phyloP scores from a whole-genome alignment of 2,113 vertebrate genomes.

The Synodontis membranacea region DNA sequence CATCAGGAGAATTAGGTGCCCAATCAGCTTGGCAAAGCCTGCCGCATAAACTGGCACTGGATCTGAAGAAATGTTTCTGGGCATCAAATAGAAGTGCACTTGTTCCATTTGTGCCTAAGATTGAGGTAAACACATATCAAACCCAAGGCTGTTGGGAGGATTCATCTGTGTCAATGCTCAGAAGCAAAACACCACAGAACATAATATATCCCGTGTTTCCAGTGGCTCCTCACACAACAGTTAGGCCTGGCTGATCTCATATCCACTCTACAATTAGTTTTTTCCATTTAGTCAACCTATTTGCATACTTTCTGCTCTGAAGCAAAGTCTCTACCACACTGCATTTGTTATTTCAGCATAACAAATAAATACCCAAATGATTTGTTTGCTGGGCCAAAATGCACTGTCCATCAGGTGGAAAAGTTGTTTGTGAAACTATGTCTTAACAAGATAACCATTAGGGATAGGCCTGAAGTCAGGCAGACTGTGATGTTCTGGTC shows the following conservation, averaged over 20 bases:
- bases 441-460: constrained; percentile 9
- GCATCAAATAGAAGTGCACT: constrained; percentile 46
- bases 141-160: constrained; percentile 32
- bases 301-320: constrained; percentile 20
- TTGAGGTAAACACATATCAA: constrained; percentile 36
- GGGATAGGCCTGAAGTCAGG: constrained; percentile 9
- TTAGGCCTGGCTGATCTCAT: background rate
- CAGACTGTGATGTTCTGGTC: constrained; percentile 55
- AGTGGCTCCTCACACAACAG: background rate
- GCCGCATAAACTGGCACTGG: constrained; percentile 45
- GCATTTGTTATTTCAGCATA: constrained; percentile 24
- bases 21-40: constrained; percentile 43
- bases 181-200: background rate
- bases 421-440: constrained; percentile 16
- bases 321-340: background rate
- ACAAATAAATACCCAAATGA: constrained; percentile 8
- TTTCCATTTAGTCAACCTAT: background rate
- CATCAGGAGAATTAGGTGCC: constrained; percentile 52
- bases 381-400: constrained; percentile 16
- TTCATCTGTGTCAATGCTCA: background rate
- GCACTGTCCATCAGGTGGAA: background rate
- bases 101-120: constrained; percentile 40
- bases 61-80: constrained; percentile 45
- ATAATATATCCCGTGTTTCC: background rate
- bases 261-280: background rate